Percentiles rank a stretch among this genome's conserved stretches.
Conservation (phyloP, 2,113 vertebrate genomes). For the Rutilus rutilus region DNA sequence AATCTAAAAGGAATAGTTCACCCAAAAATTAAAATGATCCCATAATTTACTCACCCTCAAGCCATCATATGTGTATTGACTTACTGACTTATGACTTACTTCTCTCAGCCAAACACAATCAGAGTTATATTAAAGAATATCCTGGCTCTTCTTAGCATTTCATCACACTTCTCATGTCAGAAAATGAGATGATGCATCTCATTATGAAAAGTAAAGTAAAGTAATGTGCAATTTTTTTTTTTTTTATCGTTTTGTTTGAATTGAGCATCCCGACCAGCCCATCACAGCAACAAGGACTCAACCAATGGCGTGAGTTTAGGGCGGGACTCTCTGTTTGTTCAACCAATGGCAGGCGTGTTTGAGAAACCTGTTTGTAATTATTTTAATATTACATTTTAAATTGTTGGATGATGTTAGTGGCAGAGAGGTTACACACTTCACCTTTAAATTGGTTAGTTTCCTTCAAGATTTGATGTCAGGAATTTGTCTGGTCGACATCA, state of each 20-base stretch:
- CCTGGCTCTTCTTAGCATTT: not conserved
- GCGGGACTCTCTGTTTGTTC: not conserved
- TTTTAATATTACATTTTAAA: not conserved
- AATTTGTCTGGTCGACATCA: not conserved
- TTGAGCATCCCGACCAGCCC: not conserved
- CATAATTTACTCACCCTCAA: too few relatives aligned
- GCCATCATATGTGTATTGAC: too few relatives aligned
- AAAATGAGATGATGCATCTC: too few relatives aligned
- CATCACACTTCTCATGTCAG: not conserved
- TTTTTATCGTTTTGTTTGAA: not conserved
- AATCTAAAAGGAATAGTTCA: too few relatives aligned
- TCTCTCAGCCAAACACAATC: too few relatives aligned
- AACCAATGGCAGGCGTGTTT: not conserved
- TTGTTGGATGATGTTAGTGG: not conserved
- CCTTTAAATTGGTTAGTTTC: slow-evolving; percentile 4
- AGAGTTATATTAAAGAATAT: too few relatives aligned
- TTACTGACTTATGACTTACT: too few relatives aligned
- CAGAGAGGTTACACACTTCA: not conserved
- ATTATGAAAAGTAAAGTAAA: too few relatives aligned
- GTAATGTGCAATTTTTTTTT: not conserved
- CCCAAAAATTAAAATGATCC: too few relatives aligned
- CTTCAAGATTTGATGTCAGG: slow-evolving; percentile 4
- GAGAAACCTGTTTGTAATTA: not conserved
- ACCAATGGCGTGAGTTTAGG: not conserved
- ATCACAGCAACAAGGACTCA: too few relatives aligned